These are phyloP conservation scores for Eledone cirrhosa DNA, from an alignment of 2,888 invertebrate species.

Conservation along the genomic window DNA sequence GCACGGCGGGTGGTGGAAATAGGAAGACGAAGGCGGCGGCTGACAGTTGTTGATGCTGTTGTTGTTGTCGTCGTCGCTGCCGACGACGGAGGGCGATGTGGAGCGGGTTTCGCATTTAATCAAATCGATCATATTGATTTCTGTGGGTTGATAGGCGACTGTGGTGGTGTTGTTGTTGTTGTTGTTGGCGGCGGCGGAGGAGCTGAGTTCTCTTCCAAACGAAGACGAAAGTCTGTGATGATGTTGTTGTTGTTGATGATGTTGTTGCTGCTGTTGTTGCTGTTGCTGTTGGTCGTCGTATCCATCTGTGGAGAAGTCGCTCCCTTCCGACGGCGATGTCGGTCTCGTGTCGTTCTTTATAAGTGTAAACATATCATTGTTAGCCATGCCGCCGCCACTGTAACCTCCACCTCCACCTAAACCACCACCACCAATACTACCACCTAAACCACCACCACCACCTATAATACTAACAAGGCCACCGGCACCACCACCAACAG, in stretches of 20 bases:
- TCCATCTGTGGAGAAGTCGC: constrained; percentile 9
- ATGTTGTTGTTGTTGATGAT: too few species aligned
- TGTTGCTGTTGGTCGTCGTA: not conserved
- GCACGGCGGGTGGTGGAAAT: too few species aligned
- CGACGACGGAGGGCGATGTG: constrained; percentile 1
- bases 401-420: too few species aligned
- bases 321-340: constrained; percentile 12
- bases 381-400: not conserved
- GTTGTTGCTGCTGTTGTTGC: too few species aligned
- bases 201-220: not conserved
- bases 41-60: too few species aligned
- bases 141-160: not conserved
- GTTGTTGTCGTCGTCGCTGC: not conserved
- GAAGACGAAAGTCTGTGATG: not conserved
- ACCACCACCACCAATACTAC: too few species aligned
- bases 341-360: constrained; percentile 5
- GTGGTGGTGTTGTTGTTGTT: not conserved
- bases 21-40: too few species aligned
- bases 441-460: too few species aligned
- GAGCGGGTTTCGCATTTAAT: constrained; percentile 23
- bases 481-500: not conserved
- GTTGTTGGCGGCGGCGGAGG: not conserved
- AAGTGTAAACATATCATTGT: not conserved
- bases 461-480: too few species aligned
- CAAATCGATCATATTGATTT: constrained; percentile 10